Evolutionary conservation across 2,888 invertebrate species (phyloP).

Genomic region (Ceriagrion tenellum): DNA sequence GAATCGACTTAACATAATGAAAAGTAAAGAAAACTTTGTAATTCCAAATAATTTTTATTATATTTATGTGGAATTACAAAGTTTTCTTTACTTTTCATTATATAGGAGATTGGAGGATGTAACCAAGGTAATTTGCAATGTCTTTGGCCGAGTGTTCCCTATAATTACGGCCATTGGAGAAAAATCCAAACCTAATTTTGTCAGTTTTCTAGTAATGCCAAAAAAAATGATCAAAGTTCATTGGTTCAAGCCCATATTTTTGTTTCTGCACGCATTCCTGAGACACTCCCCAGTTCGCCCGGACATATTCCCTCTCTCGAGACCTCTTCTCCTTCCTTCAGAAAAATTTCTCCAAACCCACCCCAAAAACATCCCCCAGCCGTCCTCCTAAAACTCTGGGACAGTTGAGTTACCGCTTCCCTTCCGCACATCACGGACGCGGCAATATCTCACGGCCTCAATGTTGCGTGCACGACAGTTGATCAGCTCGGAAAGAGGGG

Average conservation of each 20-base stretch:
- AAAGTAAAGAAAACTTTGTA: too few species aligned
- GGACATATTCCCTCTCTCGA: too few species aligned
- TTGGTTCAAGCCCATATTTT: background rate
- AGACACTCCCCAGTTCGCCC: background rate
- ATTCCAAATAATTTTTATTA: too few species aligned
- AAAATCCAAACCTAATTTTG: too few species aligned
- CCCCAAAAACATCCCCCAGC: background rate
- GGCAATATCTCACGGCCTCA: slow-evolving; percentile 59
- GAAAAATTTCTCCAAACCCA: background rate
- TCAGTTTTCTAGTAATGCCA: background rate
- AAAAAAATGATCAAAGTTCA: background rate
- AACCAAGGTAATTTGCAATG: too few species aligned
- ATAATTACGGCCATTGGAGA: too few species aligned
- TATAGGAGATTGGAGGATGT: too few species aligned
- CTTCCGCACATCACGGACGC: slow-evolving; percentile 34
- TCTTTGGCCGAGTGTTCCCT: too few species aligned
- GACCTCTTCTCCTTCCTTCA: too few species aligned
- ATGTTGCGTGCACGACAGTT: slow-evolving; percentile 62
- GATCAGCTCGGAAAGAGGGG: background rate
- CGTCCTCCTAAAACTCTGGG: background rate
- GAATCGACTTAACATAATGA: too few species aligned
- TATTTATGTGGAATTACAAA: too few species aligned
- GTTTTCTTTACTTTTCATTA: too few species aligned
- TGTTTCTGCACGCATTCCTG: background rate
- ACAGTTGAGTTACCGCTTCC: slow-evolving; percentile 37